Evolutionary conservation across 2,113 vertebrate species (phyloP), one percentile per base, ranked within the genome.

Genomic region (Tenrec ecaudatus): DNA sequence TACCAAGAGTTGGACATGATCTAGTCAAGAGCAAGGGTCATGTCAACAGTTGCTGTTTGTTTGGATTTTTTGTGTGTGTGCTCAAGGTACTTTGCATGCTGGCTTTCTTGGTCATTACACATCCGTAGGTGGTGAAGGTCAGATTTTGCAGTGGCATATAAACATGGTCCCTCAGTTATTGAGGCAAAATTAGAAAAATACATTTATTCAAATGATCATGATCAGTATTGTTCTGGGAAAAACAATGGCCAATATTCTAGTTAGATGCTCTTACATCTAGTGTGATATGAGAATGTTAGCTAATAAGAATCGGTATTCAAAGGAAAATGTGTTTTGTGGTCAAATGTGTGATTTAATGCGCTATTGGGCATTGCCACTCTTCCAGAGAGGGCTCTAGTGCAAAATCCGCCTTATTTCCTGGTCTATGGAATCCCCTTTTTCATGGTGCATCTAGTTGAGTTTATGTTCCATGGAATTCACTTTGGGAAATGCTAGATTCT

Each of bases 271-370:
- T 53, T 53, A 53, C 47, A 53, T 53, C 47, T 53, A 53, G 47
- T 53, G 47, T 53, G 47, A 40, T 40, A 40, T 40, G 40, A 40
- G 40, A 38, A 38, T 79, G 38, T 79, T 64, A 23, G 38, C 20
- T 58, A 38, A 47, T 85, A 60, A 83, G 82, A 79, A 91, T 19
- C 82, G 43, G 38, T 23, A 82, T 47, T 87, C 53, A 60, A 38
- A 66, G 60, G 47, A 89, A 86, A 82, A 87, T 71, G 47, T 33
- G 8, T 58, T 87, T 64, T 84, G 36, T 73, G 60, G n/a, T 43
- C 27, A 76, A 53, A 89, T 33, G 77, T 31, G 23, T 60, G 53
- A 85, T 82, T 93, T 96, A 69, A 43, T 76, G 80, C 53, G 16
- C 16, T 27, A 60, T n/a, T 27, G 31, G 6, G 9, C 73, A 77